Conservation (phyloP, 2,888 invertebrate species). For the Phengaris alcon region DNA sequence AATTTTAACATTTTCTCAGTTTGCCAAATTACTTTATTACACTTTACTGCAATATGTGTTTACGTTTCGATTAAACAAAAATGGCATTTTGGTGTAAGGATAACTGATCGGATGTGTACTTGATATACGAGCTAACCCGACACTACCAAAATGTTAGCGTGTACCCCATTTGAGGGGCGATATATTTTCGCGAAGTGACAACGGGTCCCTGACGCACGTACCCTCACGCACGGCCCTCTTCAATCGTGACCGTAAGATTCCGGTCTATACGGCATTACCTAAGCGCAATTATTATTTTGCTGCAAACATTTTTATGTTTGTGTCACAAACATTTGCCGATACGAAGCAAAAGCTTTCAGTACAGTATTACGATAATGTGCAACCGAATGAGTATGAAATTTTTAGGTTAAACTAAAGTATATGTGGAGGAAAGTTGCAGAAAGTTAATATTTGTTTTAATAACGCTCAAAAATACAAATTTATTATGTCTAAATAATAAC, state of each 20-base stretch:
- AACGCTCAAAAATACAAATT: no score
- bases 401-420: no score
- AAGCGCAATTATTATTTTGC: not conserved
- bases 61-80: not conserved
- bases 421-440: no score
- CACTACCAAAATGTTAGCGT: constrained; percentile 23
- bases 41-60: not conserved
- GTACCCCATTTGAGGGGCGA: constrained; percentile 15
- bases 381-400: no score
- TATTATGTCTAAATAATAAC: no score
- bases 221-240: not conserved
- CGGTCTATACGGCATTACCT: not conserved
- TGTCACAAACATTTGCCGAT: not conserved
- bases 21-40: no score
- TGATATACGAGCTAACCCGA: constrained; percentile 22
- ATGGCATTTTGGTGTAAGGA: not conserved
- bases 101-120: constrained; percentile 13
- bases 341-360: no score
- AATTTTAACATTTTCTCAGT: no score
- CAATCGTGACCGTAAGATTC: not conserved
- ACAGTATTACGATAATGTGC: no score
- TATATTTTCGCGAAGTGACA: constrained; percentile 23
- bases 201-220: constrained; percentile 11
- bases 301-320: not conserved
- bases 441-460: no score